Base-by-base conservation (phyloP, 2,113 vertebrate genomes). In the Tychaedon coryphoeus region DNA sequence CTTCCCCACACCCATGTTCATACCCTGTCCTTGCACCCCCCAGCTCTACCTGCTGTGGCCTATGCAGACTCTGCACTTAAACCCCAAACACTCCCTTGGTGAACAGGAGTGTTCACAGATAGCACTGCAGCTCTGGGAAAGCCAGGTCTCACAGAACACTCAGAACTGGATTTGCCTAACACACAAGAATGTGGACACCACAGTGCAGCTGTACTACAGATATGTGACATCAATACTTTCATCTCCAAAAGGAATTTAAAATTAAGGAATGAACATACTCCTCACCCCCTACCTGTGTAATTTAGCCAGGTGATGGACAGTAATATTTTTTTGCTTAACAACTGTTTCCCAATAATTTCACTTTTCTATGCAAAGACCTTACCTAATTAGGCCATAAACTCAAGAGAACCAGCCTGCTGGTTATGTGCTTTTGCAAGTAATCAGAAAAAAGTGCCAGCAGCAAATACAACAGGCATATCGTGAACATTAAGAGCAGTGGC, bases 1-100 rank as follows among this genome's bases (percentile, higher is more conserved):
- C 23, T 64, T 61, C 54, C 40, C 13, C 38, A 36, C 5, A n/a
- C 8, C 14, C 12, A 10, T 0, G 0, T 36, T 31, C 38, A 7
- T 4, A 18, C 48, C 40, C n/a, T 61, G 56, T 22, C n/a, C n/a
- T 34, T 33, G 36, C 31, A 43, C 6, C 15, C 50, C 42, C 25
- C 43, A n/a, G 58, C 43, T 58, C 43, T 26, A 4, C 61, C 14
- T 62, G 2, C 36, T 33, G 67, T 45, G 53, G 64, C 23, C 29
- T 33, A 0, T 8, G 54, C 69, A 77, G 64, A 23, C 45, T 75
- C 53, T 69, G 77, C 25, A 4, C 40, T 29, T 23, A 36, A 48
- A 80, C 24, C 60, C 29, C 34, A 56, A 62, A 34, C 77, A 60
- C 29, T 1, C 10, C 19, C 23, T 3, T n/a, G 38, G 25, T n/a